Conservation (phyloP, 2,797 vertebrate species). For the Labeo calbasu region DNA sequence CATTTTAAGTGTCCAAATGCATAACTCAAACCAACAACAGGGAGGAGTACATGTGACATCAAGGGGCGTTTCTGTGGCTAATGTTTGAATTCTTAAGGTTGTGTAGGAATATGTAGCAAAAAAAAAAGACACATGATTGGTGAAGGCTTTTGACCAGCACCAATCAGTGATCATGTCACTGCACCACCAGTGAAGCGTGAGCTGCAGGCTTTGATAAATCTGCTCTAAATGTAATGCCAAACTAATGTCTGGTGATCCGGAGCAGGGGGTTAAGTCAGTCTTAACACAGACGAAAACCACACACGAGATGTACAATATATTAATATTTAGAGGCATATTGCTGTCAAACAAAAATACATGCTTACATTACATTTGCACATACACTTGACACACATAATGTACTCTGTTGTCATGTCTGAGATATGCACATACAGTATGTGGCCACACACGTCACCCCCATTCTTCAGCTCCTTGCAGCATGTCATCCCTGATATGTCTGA, state of each 20-base stretch:
- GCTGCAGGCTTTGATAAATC: slow-evolving; percentile 27
- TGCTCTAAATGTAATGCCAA: slow-evolving; percentile 34
- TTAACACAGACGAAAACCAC: slow-evolving; percentile 16
- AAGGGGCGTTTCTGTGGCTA: not conserved
- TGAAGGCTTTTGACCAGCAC: not conserved
- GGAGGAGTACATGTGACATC: not conserved
- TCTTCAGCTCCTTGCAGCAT: slow-evolving; percentile 20
- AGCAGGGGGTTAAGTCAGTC: slow-evolving; percentile 32
- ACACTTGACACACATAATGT: not conserved
- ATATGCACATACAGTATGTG: not conserved
- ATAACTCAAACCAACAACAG: slow-evolving; percentile 3
- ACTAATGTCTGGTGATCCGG: slow-evolving; percentile 1
- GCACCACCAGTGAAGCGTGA: not conserved
- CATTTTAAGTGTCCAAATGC: not conserved
- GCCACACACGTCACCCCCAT: not conserved
- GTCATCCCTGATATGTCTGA: slow-evolving; percentile 29
- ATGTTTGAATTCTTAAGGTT: not conserved
- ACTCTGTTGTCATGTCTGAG: not conserved
- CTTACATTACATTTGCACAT: not conserved
- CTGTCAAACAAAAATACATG: not conserved
- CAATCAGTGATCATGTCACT: not conserved
- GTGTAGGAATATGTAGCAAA: not conserved
- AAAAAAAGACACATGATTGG: not conserved
- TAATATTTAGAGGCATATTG: slow-evolving; percentile 3
- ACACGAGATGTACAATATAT: not conserved